These are phyloP conservation scores for Torymus tubicola DNA, from an alignment of 2,888 invertebrate species.

Conservation along the genomic window DNA sequence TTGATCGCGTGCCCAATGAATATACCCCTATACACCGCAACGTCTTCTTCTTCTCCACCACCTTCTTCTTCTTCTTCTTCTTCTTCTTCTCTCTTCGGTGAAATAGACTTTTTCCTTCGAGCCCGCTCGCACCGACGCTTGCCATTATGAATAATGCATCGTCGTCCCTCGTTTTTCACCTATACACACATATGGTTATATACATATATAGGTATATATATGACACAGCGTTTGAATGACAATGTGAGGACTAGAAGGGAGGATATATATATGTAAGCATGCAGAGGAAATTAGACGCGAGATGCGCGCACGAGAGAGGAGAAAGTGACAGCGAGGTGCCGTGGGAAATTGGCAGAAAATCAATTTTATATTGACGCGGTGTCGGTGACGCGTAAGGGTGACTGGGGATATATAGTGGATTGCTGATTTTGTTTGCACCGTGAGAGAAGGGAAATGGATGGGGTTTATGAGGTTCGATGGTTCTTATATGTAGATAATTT, in stretches of 20 bases:
- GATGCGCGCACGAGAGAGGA: neutral
- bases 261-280: neutral
- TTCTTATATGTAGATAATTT: too few relatives aligned
- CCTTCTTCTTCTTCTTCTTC: too few relatives aligned
- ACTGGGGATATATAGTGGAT: neutral
- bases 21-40: too few relatives aligned
- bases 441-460: too few relatives aligned
- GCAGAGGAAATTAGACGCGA: conserved; percentile 43
- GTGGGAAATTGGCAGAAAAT: conserved; percentile 50
- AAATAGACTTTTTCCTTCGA: conserved; percentile 47
- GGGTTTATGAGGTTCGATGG: too few relatives aligned
- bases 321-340: neutral
- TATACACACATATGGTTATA: neutral
- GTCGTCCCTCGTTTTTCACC: neutral
- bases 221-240: conserved; percentile 28
- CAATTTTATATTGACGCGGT: conserved; percentile 35
- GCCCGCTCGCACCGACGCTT: neutral
- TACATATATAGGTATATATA: too few relatives aligned
- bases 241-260: neutral
- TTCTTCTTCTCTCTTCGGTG: neutral
- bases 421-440: too few relatives aligned
- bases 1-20: too few relatives aligned
- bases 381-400: neutral
- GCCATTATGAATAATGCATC: conserved; percentile 49
- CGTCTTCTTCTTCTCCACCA: too few relatives aligned